Evolutionary conservation across 2,113 vertebrate genomes (phyloP).

Genomic region (Ictalurus punctatus): DNA sequence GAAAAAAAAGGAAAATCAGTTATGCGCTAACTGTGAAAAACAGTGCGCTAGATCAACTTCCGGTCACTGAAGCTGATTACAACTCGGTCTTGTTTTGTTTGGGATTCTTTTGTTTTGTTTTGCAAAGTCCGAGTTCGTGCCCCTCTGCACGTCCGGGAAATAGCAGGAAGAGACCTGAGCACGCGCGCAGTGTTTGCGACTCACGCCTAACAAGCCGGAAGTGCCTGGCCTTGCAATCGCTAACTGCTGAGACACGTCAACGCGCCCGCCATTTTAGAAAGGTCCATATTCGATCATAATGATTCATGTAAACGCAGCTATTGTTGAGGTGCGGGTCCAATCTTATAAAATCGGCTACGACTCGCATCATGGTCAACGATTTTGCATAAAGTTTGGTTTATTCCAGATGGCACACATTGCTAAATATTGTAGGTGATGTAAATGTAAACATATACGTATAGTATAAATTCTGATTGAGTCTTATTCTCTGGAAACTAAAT

Average conservation of each 20-base stretch:
- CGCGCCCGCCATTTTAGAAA: not conserved
- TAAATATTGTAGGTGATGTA: too few relatives aligned
- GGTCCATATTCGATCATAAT: not conserved
- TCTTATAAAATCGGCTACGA: not conserved
- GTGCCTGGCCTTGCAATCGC: not conserved
- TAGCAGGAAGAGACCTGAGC: not conserved
- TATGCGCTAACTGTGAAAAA: not conserved
- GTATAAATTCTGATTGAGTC: too few relatives aligned
- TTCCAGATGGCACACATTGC: too few relatives aligned
- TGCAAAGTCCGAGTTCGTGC: not conserved
- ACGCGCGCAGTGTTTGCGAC: constrained; percentile 1
- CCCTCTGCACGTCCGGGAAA: not conserved
- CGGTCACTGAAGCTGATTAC: not conserved
- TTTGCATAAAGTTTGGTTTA: too few relatives aligned
- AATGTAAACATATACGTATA: too few relatives aligned
- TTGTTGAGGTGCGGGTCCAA: not conserved
- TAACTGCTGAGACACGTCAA: not conserved
- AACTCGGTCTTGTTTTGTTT: not conserved
- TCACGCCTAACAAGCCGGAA: not conserved
- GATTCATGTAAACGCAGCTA: too few relatives aligned
- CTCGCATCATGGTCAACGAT: too few relatives aligned
- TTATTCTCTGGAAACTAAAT: too few relatives aligned
- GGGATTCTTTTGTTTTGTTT: not conserved
- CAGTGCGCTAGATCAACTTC: not conserved
- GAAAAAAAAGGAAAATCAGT: not conserved